Conservation (phyloP, 2,797 vertebrate species). For the Pogoniulus pusillus region DNA sequence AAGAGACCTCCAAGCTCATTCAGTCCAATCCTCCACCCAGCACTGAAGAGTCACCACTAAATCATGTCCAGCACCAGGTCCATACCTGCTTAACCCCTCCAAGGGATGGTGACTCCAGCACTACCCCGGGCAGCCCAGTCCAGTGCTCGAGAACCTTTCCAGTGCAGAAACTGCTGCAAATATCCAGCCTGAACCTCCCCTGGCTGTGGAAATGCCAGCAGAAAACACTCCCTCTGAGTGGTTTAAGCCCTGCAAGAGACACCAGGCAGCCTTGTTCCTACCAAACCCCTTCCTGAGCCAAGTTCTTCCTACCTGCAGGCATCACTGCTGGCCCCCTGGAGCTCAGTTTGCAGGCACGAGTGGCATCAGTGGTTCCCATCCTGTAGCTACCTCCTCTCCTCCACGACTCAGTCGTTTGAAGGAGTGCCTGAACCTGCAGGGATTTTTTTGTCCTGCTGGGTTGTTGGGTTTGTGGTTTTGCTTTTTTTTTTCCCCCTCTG, state of each 20-base stretch:
- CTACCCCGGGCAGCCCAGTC: too few species aligned
- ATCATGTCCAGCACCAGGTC: too few species aligned
- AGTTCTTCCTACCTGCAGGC: constrained; percentile 22
- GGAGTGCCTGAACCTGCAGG: background rate
- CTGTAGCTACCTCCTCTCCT: background rate
- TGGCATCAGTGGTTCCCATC: background rate
- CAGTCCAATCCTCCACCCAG: too few species aligned
- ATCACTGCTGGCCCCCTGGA: fast-evolving
- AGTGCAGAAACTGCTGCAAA: background rate
- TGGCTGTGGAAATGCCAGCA: too few species aligned
- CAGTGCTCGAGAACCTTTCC: background rate
- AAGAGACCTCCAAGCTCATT: too few species aligned
- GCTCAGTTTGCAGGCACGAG: background rate
- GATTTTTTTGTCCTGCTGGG: background rate
- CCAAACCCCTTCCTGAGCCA: background rate
- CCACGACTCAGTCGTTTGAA: background rate
- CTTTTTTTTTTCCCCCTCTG: too few species aligned
- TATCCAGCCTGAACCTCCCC: too few species aligned
- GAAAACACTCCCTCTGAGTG: background rate
- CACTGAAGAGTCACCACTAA: too few species aligned
- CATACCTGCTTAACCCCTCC: too few species aligned
- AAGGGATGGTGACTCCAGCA: too few species aligned
- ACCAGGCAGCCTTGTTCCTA: background rate
- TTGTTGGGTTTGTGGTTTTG: background rate
- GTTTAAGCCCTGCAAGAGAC: fast-evolving